Evolutionary conservation across 1,140 invertebrate genomes (phyloP).

Genomic region (Drosophila subobscura): DNA sequence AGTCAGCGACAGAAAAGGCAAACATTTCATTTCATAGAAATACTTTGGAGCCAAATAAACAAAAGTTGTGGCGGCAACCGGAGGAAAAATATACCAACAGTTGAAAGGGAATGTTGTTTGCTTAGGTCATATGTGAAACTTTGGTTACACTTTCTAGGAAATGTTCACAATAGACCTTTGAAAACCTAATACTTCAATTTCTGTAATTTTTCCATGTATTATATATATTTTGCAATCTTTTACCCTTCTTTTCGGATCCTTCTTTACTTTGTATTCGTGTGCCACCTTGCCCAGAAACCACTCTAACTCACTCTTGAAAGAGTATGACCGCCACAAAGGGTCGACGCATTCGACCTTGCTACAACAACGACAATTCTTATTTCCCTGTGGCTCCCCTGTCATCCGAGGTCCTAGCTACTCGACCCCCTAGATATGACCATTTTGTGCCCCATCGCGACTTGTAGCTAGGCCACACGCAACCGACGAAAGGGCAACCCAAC

Average conservation of each 20-base stretch:
- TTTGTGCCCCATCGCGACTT: constrained; percentile 59
- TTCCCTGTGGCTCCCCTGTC: constrained; percentile 7
- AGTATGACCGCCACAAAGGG: constrained; percentile 26
- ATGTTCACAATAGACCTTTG: background rate
- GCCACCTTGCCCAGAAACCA: no score
- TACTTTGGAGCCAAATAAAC: constrained; percentile 70
- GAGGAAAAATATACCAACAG: constrained; percentile 39
- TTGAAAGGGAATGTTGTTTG: constrained; percentile 34
- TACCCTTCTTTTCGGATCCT: no score
- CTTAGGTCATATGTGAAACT: constrained; percentile 1
- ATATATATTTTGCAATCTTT: no score
- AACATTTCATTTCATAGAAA: constrained; percentile 73
- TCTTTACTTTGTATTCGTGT: no score
- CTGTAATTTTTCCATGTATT: background rate
- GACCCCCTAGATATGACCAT: constrained; percentile 29
- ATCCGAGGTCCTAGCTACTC: background rate
- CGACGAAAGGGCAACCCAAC: constrained; percentile 27
- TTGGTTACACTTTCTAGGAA: constrained; percentile 29
- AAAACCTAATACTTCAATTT: background rate
- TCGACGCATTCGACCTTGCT: constrained; percentile 37
- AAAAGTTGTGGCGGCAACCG: constrained; percentile 38
- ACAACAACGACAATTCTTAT: constrained; percentile 29
- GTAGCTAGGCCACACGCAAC: constrained; percentile 52
- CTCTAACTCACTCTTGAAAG: constrained; percentile 7
- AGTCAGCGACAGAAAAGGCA: constrained; percentile 23